Conservation (phyloP, 2,888 invertebrate species). For the Cyclophora albipunctata region DNA sequence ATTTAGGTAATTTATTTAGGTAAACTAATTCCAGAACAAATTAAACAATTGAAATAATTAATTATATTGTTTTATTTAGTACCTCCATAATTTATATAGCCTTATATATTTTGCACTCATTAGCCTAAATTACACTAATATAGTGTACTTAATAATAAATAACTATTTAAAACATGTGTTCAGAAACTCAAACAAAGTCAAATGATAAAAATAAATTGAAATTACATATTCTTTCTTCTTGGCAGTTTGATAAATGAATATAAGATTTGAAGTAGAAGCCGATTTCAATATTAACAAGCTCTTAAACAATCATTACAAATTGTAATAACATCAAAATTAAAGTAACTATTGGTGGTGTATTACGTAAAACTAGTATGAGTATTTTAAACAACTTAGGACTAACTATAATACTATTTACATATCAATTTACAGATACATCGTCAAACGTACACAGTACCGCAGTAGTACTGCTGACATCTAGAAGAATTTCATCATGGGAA, state of each 20-base stretch:
- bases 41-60: conserved; percentile 10
- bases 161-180: conserved; percentile 29
- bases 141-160: conserved; percentile 62
- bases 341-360: conserved; percentile 45
- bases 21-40: conserved; percentile 17
- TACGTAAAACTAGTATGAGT: conserved; percentile 51
- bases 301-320: conserved; percentile 3
- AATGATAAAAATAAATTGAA: background rate
- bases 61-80: conserved; percentile 36
- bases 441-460: conserved; percentile 20
- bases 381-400: conserved; percentile 54
- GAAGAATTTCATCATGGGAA: conserved; percentile 36
- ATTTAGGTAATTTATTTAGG: conserved; percentile 31
- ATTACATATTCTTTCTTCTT: background rate
- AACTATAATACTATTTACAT: conserved; percentile 59
- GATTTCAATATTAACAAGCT: background rate
- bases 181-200: too few species aligned
- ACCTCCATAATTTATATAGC: conserved; percentile 48
- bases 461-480: conserved; percentile 27
- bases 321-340: conserved; percentile 6
- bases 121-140: conserved; percentile 67
- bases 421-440: conserved; percentile 37
- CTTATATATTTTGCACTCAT: conserved; percentile 45
- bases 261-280: background rate
- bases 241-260: background rate